phyloP scores from a whole-genome alignment of 2,888 invertebrate species.

The Amphimallon solstitiale region DNA sequence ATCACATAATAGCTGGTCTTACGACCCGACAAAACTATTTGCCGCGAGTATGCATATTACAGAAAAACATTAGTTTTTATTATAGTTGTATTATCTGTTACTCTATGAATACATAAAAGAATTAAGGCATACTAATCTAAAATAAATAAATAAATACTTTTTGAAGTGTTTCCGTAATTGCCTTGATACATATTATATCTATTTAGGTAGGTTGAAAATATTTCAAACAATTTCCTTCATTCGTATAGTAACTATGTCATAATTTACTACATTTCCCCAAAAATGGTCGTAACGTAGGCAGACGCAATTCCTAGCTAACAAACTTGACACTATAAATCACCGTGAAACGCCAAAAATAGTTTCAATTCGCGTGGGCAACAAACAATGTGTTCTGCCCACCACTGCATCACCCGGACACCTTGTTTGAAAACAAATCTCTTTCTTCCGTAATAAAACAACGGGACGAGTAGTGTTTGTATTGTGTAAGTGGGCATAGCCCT shows the following conservation, averaged over 20 bases:
- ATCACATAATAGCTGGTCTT: no score
- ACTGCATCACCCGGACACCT: neutral
- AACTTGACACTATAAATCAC: slow-evolving; percentile 17
- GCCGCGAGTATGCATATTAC: no score
- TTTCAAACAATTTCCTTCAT: neutral
- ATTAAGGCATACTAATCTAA: no score
- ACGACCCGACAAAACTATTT: no score
- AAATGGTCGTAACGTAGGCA: neutral
- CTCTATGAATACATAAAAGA: no score
- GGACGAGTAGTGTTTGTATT: neutral
- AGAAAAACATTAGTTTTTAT: no score
- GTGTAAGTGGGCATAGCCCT: neutral
- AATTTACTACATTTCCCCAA: slow-evolving; percentile 11
- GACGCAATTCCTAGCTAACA: neutral
- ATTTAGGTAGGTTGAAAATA: neutral
- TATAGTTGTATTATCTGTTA: no score
- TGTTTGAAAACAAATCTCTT: slow-evolving; percentile 28
- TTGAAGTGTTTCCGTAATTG: no score
- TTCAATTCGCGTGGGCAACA: neutral
- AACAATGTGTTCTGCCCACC: slow-evolving; percentile 1
- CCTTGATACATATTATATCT: no score
- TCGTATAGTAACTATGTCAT: neutral
- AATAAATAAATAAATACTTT: no score
- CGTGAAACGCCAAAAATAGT: slow-evolving; percentile 5
- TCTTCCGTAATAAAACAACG: slow-evolving; percentile 1